Evolutionary conservation across 1,140 invertebrate species (phyloP).

Genomic region (Scaptomyza graminum): DNA sequence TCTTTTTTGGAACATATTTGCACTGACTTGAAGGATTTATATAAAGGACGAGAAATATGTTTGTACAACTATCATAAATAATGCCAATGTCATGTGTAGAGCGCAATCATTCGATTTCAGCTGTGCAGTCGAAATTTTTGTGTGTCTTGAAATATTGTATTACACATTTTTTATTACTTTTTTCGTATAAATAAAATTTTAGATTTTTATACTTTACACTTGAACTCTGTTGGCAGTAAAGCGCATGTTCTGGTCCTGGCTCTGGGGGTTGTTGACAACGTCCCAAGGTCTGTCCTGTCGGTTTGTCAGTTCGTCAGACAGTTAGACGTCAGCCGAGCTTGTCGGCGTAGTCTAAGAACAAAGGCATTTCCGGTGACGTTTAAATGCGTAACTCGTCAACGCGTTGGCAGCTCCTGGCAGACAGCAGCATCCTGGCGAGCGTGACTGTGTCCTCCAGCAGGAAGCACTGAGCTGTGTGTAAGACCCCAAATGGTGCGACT

Average conservation of each 20-base stretch:
- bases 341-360: conserved; percentile 59
- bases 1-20: conserved; percentile 43
- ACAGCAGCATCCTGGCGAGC: conserved; percentile 74
- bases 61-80: conserved; percentile 65
- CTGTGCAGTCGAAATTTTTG: conserved; percentile 59
- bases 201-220: conserved; percentile 46
- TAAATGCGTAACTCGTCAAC: conserved; percentile 80
- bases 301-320: conserved; percentile 22
- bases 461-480: conserved; percentile 47
- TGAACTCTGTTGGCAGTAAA: conserved; percentile 43
- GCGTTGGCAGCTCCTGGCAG: conserved; percentile 64
- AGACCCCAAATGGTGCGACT: conserved; percentile 38
- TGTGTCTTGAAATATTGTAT: conserved; percentile 46
- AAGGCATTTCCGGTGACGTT: conserved; percentile 78
- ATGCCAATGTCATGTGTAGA: conserved; percentile 72
- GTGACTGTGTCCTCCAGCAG: conserved; percentile 36
- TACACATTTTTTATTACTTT: too few relatives aligned
- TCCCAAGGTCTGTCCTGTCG: conserved; percentile 21
- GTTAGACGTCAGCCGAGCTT: conserved; percentile 46
- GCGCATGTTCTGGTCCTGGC: conserved; percentile 1
- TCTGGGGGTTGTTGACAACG: conserved; percentile 23
- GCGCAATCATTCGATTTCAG: conserved; percentile 60
- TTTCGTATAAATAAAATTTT: not conserved
- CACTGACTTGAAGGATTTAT: conserved; percentile 40
- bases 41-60: not conserved